Conservation (phyloP, 2,113 vertebrate genomes). For the Numida meleagris region DNA sequence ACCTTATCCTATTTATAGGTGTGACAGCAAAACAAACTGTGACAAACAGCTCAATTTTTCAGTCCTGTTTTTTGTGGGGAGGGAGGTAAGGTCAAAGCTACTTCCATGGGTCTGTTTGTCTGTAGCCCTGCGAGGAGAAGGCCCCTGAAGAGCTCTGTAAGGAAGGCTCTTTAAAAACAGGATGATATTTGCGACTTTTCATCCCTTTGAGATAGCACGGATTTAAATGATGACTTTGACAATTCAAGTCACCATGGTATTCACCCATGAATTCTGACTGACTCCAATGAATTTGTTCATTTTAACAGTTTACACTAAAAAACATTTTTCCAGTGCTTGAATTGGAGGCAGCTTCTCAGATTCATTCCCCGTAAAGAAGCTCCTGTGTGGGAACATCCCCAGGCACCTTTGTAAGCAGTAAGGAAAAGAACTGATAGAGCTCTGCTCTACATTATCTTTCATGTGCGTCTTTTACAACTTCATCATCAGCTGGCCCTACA, state of each 20-base stretch:
- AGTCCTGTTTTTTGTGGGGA: not conserved
- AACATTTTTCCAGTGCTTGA: not conserved
- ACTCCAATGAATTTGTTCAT: not conserved
- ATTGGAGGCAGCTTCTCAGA: not conserved
- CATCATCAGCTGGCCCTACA: not conserved
- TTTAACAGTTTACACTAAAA: not conserved
- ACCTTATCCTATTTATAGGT: not conserved
- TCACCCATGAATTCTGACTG: not conserved
- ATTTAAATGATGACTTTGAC: not conserved
- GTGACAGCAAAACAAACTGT: not conserved
- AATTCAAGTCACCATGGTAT: not conserved
- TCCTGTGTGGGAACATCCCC: not conserved
- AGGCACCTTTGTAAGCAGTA: not conserved
- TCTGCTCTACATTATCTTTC: not conserved
- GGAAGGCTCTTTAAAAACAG: not conserved
- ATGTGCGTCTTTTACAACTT: not conserved
- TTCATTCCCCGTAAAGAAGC: not conserved
- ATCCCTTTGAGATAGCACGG: not conserved
- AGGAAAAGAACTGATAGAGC: not conserved
- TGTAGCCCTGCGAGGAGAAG: not conserved
- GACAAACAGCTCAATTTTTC: not conserved
- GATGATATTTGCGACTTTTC: not conserved
- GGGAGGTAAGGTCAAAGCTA: not conserved
- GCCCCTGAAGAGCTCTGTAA: not conserved
- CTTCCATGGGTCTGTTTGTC: not conserved